These are phyloP conservation scores for Marisa cornuarietis DNA, from an alignment of 1,140 invertebrate genomes.

Conservation along the genomic window DNA sequence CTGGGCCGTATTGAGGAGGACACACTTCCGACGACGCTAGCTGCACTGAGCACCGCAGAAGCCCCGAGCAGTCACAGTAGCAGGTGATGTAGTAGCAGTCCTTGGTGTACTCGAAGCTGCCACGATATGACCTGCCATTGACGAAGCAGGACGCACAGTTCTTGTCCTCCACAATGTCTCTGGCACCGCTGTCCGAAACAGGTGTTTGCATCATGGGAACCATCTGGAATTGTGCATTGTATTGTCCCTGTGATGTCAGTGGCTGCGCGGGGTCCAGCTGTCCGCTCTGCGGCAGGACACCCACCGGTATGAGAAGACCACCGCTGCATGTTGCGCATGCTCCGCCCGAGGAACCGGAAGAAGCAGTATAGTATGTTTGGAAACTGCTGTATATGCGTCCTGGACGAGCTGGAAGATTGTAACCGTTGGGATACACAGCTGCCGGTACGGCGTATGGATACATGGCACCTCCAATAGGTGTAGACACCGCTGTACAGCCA, in stretches of 20 bases:
- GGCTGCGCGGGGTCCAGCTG: neutral
- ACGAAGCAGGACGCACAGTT: slow-evolving; percentile 18
- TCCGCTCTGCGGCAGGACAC: neutral
- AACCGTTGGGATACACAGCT: slow-evolving; percentile 15
- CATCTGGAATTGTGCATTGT: neutral
- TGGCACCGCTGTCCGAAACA: neutral
- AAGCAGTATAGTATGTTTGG: slow-evolving; percentile 13
- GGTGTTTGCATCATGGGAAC: neutral
- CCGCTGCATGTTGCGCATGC: neutral
- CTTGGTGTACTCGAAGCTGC: slow-evolving; percentile 17
- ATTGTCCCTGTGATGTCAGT: neutral
- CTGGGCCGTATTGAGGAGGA: slow-evolving; percentile 9
- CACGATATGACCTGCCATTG: slow-evolving; percentile 6
- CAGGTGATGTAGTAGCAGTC: slow-evolving; percentile 33
- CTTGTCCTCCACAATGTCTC: slow-evolving; percentile 1
- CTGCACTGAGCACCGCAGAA: slow-evolving; percentile 20
- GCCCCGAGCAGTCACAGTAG: slow-evolving; percentile 31
- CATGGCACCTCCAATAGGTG: neutral
- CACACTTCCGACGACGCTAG: slow-evolving; percentile 5
- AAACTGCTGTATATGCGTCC: slow-evolving; percentile 9
- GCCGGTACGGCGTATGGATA: slow-evolving; percentile 2
- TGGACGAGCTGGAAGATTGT: neutral
- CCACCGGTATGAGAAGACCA: neutral
- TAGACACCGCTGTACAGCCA: slow-evolving; percentile 19
- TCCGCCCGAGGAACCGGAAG: neutral